Conservation (phyloP, 2,888 invertebrate species). For the Iselma pallidipennis region DNA sequence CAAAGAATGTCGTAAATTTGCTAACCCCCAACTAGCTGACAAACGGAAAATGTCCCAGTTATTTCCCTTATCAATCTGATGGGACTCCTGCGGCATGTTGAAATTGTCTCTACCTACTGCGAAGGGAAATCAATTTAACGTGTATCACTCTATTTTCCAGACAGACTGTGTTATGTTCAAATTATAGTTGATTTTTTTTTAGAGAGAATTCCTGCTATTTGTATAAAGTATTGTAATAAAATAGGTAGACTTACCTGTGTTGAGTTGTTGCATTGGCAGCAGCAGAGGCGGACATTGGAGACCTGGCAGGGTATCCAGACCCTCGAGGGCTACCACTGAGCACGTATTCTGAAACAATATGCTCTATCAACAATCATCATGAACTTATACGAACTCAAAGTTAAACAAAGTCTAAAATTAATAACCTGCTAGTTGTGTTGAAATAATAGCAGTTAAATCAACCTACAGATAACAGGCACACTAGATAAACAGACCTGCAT, state of each 20-base stretch:
- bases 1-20: neutral
- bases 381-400: constrained; percentile 17
- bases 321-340: constrained; percentile 60
- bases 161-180: too few relatives aligned
- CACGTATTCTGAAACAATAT: constrained; percentile 59
- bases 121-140: neutral
- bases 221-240: too few relatives aligned
- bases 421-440: constrained; percentile 5
- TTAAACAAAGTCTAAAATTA: constrained; percentile 22
- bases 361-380: constrained; percentile 18
- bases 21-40: constrained; percentile 2
- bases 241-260: constrained; percentile 61
- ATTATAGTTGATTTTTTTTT: too few relatives aligned
- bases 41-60: constrained; percentile 25
- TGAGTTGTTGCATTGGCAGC: constrained; percentile 40
- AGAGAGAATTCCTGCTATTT: too few relatives aligned
- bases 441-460: neutral
- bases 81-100: neutral
- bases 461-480: neutral
- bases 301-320: constrained; percentile 57
- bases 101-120: neutral
- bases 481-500: neutral
- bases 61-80: constrained; percentile 31
- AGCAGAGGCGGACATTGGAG: constrained; percentile 53
- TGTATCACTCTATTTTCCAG: neutral